A percentile compares a stretch with the other conserved stretches of the same genome.
Evolutionary conservation across 2,113 vertebrate species (phyloP).

Genomic region (Bos javanicus): DNA sequence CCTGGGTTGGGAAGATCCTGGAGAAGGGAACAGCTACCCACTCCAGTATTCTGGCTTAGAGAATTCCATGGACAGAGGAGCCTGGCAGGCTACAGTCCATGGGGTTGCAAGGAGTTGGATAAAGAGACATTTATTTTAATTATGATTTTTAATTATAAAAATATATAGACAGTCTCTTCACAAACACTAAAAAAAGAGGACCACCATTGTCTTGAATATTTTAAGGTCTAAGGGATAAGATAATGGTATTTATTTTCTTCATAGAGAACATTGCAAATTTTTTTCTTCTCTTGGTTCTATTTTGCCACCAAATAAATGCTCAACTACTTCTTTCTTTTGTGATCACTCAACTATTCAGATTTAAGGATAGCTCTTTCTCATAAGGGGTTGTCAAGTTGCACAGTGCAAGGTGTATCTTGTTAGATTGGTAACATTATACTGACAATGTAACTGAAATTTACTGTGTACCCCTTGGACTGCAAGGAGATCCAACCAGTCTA

Average conservation of each 20-base stretch:
- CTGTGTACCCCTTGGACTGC: not conserved
- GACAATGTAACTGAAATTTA: not conserved
- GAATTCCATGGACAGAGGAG: not conserved
- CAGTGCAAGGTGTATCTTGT: not conserved
- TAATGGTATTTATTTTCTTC: not conserved
- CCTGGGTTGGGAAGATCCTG: not conserved
- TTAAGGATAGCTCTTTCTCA: not conserved
- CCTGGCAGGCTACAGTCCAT: not conserved
- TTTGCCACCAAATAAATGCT: not conserved
- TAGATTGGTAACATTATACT: conserved; percentile 4
- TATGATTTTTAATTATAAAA: not conserved
- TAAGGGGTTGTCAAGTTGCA: not conserved
- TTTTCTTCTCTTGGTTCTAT: not conserved
- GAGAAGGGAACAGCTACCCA: not conserved
- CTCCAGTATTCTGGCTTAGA: not conserved
- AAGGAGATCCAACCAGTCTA: not conserved
- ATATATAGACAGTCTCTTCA: not conserved
- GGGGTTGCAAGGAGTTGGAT: not conserved
- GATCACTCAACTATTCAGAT: not conserved
- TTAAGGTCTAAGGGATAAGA: not conserved
- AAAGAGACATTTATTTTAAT: not conserved
- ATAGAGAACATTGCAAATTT: not conserved
- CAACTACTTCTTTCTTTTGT: not conserved
- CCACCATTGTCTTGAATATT: not conserved
- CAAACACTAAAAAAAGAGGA: not conserved